These are phyloP conservation scores for Smithornis capensis DNA, from an alignment of 2,113 vertebrate genomes.

Conservation along the genomic window DNA sequence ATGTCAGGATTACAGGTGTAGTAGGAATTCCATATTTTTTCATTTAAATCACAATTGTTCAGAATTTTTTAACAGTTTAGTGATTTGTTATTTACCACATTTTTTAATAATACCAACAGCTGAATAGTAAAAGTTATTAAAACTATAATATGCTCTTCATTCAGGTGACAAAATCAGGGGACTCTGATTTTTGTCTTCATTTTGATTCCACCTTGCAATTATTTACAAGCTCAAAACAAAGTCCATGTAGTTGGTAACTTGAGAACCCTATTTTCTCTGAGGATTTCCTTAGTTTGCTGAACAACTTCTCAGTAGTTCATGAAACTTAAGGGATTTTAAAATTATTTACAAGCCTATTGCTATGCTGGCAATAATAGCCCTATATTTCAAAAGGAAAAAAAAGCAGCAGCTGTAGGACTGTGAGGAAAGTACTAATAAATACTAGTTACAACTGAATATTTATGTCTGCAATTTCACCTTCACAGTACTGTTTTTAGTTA, in stretches of 20 bases:
- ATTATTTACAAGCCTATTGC: not conserved
- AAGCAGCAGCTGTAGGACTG: not conserved
- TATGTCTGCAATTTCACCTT: not conserved
- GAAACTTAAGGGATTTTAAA: not conserved
- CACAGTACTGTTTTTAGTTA: not conserved
- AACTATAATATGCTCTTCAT: not conserved
- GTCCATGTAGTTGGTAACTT: not conserved
- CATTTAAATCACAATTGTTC: not conserved
- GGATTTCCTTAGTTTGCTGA: not conserved
- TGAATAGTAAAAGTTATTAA: not conserved
- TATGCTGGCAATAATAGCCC: not conserved
- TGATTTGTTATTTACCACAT: not conserved
- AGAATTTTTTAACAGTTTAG: not conserved
- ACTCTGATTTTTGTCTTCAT: not conserved
- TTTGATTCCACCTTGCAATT: not conserved
- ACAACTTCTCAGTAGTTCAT: not conserved
- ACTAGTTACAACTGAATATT: not conserved
- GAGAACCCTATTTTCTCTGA: not conserved
- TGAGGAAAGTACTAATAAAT: not conserved
- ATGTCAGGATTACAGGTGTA: not conserved
- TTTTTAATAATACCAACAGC: not conserved
- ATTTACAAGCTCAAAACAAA: not conserved
- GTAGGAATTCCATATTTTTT: not conserved
- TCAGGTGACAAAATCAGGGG: not conserved
- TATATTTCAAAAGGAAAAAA: not conserved